phyloP scores from a whole-genome alignment of 2,888 invertebrate species.

The Yponomeuta evonymella region DNA sequence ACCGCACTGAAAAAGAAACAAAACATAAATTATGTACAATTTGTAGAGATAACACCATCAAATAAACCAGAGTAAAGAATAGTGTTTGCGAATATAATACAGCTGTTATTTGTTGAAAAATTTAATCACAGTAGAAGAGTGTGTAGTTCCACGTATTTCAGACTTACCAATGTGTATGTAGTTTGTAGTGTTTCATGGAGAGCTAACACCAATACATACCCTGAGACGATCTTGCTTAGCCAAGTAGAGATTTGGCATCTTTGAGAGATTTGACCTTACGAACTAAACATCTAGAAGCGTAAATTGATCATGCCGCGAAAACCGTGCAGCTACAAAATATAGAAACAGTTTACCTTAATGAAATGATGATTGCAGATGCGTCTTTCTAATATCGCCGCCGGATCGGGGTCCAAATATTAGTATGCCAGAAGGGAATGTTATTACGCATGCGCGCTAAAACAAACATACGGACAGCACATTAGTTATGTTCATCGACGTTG shows the following conservation, averaged over 20 bases:
- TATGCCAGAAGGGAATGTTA: conserved; percentile 77
- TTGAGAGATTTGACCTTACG: conserved; percentile 12
- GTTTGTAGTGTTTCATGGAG: background rate
- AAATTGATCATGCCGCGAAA: conserved; percentile 35
- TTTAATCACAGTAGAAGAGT: conserved; percentile 11
- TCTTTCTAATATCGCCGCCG: conserved; percentile 48
- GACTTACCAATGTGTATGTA: conserved; percentile 7
- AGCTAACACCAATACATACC: conserved; percentile 40
- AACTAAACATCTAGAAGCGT: conserved; percentile 30
- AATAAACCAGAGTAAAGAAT: conserved; percentile 25
- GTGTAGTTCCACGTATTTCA: background rate
- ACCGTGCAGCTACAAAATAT: conserved; percentile 29
- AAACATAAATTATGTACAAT: conserved; percentile 34
- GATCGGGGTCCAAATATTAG: conserved; percentile 66
- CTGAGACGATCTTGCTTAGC: conserved; percentile 17
- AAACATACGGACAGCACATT: conserved; percentile 70
- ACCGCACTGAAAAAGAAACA: conserved; percentile 29
- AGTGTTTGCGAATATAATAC: conserved; percentile 49
- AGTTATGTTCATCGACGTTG: conserved; percentile 30
- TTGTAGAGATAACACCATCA: background rate
- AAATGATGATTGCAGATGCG: conserved; percentile 37
- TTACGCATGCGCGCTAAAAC: conserved; percentile 77
- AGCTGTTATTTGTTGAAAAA: conserved; percentile 43
- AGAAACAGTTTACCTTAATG: conserved; percentile 54
- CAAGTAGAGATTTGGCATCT: background rate